Evolutionary conservation across 1,140 invertebrate genomes (phyloP).

Genomic region (Rhagoletis zephyria): DNA sequence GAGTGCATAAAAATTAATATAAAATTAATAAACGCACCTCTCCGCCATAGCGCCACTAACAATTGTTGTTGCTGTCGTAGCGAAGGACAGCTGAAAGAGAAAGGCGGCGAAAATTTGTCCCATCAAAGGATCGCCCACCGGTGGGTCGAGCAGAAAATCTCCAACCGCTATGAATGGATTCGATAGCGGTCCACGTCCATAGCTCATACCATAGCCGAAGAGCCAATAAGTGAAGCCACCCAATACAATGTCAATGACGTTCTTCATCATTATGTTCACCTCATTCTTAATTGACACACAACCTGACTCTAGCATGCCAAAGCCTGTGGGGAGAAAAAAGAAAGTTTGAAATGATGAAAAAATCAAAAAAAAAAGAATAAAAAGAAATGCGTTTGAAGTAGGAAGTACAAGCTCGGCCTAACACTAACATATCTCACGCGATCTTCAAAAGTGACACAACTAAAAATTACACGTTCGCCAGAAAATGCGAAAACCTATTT

Average conservation of each 20-base stretch:
- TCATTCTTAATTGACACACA: conserved; percentile 94
- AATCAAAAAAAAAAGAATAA: not conserved
- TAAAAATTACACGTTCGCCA: too few species aligned
- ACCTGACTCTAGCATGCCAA: conserved; percentile 92
- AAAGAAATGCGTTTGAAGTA: too few species aligned
- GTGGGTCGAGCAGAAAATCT: conserved; percentile 82
- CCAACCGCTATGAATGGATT: conserved; percentile 85
- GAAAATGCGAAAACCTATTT: too few species aligned
- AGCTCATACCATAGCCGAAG: conserved; percentile 93
- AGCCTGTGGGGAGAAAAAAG: conserved; percentile 76
- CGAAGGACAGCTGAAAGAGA: conserved; percentile 90
- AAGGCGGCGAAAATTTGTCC: conserved; percentile 87
- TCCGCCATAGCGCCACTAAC: conserved; percentile 93
- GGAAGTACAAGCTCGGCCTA: too few species aligned
- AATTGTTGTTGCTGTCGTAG: conserved; percentile 92
- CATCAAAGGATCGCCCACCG: conserved; percentile 80
- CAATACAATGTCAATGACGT: conserved; percentile 91
- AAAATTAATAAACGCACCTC: conserved; percentile 75
- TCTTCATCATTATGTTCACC: conserved; percentile 98
- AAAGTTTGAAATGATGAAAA: conserved; percentile 17
- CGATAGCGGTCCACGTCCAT: conserved; percentile 80
- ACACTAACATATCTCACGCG: too few species aligned
- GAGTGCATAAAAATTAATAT: too few species aligned
- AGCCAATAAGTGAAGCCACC: conserved; percentile 93
- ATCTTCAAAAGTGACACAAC: too few species aligned